phyloP scores from a whole-genome alignment of 1,140 invertebrate species.

The Drosophila grimshawi region DNA sequence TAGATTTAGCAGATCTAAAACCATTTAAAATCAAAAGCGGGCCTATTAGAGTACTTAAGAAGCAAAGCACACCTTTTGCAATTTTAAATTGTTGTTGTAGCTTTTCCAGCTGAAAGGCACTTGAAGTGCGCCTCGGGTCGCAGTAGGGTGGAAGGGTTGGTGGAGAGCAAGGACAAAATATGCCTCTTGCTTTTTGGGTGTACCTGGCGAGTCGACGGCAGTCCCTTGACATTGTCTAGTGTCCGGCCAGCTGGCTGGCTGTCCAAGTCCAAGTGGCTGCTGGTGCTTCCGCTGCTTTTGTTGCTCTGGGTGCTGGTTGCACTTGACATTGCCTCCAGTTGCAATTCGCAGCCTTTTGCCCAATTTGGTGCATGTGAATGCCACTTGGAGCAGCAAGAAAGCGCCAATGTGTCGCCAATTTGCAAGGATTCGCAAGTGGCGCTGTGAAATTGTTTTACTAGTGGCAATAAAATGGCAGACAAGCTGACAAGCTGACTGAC shows the following conservation, averaged over 20 bases:
- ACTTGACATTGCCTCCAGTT: constrained; percentile 50
- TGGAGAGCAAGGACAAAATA: no score
- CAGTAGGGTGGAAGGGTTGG: neutral
- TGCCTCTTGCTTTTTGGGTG: constrained; percentile 17
- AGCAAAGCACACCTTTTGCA: neutral
- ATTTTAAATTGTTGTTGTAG: neutral
- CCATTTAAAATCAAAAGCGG: neutral
- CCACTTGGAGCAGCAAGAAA: constrained; percentile 10
- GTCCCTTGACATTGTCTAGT: constrained; percentile 22
- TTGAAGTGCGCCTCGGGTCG: constrained; percentile 16
- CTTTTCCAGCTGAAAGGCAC: neutral
- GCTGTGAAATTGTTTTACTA: constrained; percentile 46
- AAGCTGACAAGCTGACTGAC: constrained; percentile 14
- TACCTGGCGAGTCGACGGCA: constrained; percentile 6
- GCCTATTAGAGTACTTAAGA: neutral
- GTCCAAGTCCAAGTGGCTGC: constrained; percentile 18
- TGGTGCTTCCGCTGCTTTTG: neutral
- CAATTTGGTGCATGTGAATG: constrained; percentile 28
- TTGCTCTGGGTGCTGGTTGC: constrained; percentile 29
- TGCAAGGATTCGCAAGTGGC: constrained; percentile 34
- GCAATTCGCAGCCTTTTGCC: constrained; percentile 35
- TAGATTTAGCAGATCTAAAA: neutral
- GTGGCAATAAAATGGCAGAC: constrained; percentile 41
- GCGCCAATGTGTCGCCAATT: constrained; percentile 44
- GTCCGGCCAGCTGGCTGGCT: neutral